These are phyloP conservation scores for Apamea epomidion DNA, from an alignment of 2,888 invertebrate genomes.

Conservation along the genomic window DNA sequence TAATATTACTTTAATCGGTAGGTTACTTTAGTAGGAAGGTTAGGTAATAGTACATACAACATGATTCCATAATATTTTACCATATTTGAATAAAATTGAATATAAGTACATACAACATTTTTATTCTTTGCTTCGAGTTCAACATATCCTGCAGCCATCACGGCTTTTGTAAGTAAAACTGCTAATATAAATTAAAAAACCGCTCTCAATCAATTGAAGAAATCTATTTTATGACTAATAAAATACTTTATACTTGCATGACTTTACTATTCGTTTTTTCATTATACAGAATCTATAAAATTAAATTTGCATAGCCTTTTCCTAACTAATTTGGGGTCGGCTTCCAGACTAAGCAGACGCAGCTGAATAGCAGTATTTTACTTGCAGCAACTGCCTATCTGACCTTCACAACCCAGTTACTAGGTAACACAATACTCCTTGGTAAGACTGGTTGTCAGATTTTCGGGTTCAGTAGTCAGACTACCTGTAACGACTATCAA, in stretches of 20 bases:
- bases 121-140: conserved; percentile 1
- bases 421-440: not conserved
- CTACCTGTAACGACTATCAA: not conserved
- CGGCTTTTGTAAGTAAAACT: conserved; percentile 26
- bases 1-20: not conserved
- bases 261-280: conserved; percentile 40
- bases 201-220: conserved; percentile 38
- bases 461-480: not conserved
- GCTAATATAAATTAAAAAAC: conserved; percentile 25
- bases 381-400: not conserved
- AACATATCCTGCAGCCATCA: conserved; percentile 20
- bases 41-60: not conserved
- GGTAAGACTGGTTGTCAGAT: not conserved
- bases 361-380: not conserved
- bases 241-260: conserved; percentile 47
- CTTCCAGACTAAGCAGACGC: too few species aligned
- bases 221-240: conserved; percentile 57
- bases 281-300: conserved; percentile 22
- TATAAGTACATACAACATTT: conserved; percentile 41
- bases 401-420: not conserved
- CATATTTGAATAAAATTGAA: not conserved
- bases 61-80: conserved; percentile 24
- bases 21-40: not conserved
- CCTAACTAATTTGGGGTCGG: not conserved
- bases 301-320: not conserved